A percentile compares a stretch with the other conserved stretches of the same genome.
Evolutionary conservation across 2,888 invertebrate species (phyloP).

Genomic region (Hirtodrosophila alboralis): DNA sequence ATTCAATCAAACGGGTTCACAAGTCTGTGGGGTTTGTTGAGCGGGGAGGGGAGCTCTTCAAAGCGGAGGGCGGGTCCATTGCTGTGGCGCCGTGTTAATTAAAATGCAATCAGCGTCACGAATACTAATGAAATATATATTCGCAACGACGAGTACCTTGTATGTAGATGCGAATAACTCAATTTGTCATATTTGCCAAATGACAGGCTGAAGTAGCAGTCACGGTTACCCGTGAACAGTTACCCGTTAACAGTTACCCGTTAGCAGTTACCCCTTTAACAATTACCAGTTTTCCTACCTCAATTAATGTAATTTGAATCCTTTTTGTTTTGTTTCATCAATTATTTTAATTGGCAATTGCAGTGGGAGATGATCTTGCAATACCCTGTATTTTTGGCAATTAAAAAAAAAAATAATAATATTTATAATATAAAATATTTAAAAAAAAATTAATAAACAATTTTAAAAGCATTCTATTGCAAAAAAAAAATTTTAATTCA

Average conservation of each 20-base stretch:
- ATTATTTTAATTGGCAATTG: neutral
- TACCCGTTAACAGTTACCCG: slow-evolving; percentile 5
- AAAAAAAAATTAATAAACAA: too few relatives aligned
- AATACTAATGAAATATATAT: slow-evolving; percentile 75
- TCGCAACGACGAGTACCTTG: slow-evolving; percentile 44
- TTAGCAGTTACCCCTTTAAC: slow-evolving; percentile 7
- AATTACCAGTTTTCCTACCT: neutral
- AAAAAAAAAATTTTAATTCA: too few relatives aligned
- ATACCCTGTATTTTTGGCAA: slow-evolving; percentile 4
- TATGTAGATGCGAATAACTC: slow-evolving; percentile 73
- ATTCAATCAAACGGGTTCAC: slow-evolving; percentile 69
- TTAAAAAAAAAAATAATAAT: too few relatives aligned
- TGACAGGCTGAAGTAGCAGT: slow-evolving; percentile 11
- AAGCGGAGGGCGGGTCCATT: slow-evolving; percentile 25
- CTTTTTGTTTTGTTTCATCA: slow-evolving; percentile 6
- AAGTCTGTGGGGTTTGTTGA: slow-evolving; percentile 4
- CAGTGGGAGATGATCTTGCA: neutral
- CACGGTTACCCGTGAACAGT: slow-evolving; percentile 5
- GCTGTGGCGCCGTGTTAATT: slow-evolving; percentile 76
- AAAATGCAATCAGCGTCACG: slow-evolving; percentile 80
- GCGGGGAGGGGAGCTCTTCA: slow-evolving; percentile 15
- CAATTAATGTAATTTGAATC: slow-evolving; percentile 8
- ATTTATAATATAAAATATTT: too few relatives aligned
- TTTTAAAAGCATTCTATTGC: too few relatives aligned
- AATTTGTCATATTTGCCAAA: slow-evolving; percentile 66